Conservation (phyloP, 1,140 invertebrate genomes). For the Drosophila repletoides region DNA sequence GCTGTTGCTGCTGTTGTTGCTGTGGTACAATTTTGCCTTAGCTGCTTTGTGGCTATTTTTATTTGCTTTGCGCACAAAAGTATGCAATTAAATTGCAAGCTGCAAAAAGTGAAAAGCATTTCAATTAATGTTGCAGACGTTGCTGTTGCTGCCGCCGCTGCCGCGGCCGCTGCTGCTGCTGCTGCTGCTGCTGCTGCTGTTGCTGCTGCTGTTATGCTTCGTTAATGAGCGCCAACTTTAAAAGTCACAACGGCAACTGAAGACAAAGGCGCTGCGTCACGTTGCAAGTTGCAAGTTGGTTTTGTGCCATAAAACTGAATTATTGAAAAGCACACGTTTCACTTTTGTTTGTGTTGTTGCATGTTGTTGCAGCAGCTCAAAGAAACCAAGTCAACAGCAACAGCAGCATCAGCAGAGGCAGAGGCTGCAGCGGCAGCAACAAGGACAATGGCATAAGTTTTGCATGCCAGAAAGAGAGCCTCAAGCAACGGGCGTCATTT, state of each 20-base stretch:
- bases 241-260: conserved; percentile 30
- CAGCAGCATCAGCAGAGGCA: conserved; percentile 23
- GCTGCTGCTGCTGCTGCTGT: conserved; percentile 10
- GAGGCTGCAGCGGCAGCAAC: conserved; percentile 14
- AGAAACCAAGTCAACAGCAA: conserved; percentile 73
- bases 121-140: conserved; percentile 46
- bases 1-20: conserved; percentile 1
- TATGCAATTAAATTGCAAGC: conserved; percentile 41
- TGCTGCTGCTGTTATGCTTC: conserved; percentile 6
- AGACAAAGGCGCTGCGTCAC: conserved; percentile 34
- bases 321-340: conserved; percentile 73
- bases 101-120: conserved; percentile 46
- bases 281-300: conserved; percentile 29
- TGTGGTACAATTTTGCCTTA: background rate
- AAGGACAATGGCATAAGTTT: conserved; percentile 45
- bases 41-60: conserved; percentile 18
- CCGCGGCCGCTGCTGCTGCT: background rate
- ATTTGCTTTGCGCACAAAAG: conserved; percentile 27
- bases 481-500: conserved; percentile 41
- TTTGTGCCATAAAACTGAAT: conserved; percentile 67
- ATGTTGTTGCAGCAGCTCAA: conserved; percentile 41
- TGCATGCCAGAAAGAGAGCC: conserved; percentile 4
- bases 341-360: conserved; percentile 60
- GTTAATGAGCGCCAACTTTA: conserved; percentile 50
- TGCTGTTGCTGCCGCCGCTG: conserved; percentile 17